A percentile compares a stretch with the other conserved stretches of the same genome.
Evolutionary conservation across 2,888 invertebrate species (phyloP).

Genomic region (Tricholauxania praeusta): DNA sequence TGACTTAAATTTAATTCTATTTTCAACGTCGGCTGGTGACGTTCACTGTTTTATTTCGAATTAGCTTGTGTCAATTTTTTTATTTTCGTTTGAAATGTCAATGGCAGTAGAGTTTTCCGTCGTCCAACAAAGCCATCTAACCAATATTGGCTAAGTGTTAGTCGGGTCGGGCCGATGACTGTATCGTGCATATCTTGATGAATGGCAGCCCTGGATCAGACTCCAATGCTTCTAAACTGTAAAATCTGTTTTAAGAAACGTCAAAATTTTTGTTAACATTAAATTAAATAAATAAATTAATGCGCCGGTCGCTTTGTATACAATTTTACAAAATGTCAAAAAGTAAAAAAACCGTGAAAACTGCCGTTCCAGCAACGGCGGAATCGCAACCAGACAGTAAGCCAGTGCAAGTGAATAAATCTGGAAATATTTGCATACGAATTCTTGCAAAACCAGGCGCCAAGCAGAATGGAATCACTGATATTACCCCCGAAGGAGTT

Average conservation of each 20-base stretch:
- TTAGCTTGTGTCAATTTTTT: too few relatives aligned
- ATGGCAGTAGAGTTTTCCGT: too few relatives aligned
- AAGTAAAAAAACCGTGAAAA: conserved; percentile 45
- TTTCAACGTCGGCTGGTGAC: too few relatives aligned
- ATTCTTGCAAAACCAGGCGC: conserved; percentile 82
- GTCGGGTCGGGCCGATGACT: too few relatives aligned
- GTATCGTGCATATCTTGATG: too few relatives aligned
- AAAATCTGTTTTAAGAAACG: not conserved
- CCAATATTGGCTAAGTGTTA: too few relatives aligned
- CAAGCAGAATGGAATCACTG: conserved; percentile 77
- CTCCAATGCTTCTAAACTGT: not conserved
- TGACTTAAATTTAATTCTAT: too few relatives aligned
- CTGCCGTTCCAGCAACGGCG: not conserved
- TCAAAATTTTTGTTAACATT: not conserved
- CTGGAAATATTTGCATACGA: conserved; percentile 74
- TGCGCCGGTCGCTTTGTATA: conserved; percentile 5
- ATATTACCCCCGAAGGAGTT: conserved; percentile 74
- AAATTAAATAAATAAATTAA: not conserved
- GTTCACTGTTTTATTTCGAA: too few relatives aligned
- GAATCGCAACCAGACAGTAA: conserved; percentile 29
- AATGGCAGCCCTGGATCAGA: not conserved
- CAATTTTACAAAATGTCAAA: conserved; percentile 54
- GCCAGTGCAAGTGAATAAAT: conserved; percentile 70
- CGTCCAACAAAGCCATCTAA: too few relatives aligned
- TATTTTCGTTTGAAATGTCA: too few relatives aligned